These are phyloP conservation scores for Myripristis jacobus DNA, from an alignment of 2,797 vertebrate genomes.

Conservation along the genomic window DNA sequence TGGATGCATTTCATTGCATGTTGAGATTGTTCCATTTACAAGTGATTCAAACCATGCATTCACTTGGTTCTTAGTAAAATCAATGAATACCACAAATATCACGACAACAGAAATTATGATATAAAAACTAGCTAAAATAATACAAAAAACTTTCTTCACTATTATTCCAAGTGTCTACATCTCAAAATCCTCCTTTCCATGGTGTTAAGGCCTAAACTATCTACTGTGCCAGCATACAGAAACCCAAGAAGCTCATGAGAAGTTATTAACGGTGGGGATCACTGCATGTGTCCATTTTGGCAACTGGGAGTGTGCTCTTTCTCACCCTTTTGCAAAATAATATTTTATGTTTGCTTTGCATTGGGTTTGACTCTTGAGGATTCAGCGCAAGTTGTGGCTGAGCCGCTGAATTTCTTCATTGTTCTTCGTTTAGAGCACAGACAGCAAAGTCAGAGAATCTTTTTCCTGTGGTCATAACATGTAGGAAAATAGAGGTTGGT, in stretches of 20 bases:
- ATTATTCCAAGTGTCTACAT: constrained; percentile 2
- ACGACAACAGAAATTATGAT: background rate
- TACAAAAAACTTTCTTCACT: constrained; percentile 5
- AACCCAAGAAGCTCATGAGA: constrained; percentile 72
- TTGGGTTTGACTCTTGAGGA: constrained; percentile 45
- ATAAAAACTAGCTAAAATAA: background rate
- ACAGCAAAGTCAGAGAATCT: constrained; percentile 9
- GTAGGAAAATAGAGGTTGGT: constrained; percentile 22
- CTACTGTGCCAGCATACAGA: constrained; percentile 47
- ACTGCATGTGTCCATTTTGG: constrained; percentile 68
- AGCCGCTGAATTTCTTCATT: background rate
- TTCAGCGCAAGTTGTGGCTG: constrained; percentile 27
- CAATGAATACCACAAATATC: background rate
- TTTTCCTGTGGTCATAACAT: constrained; percentile 3
- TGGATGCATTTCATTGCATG: no score
- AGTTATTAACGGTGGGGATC: constrained; percentile 45
- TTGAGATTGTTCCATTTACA: no score
- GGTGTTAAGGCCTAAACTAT: constrained; percentile 37
- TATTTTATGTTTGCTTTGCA: constrained; percentile 65
- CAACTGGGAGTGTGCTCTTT: constrained; percentile 47
- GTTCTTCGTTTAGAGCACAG: background rate
- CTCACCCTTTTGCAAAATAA: constrained; percentile 67
- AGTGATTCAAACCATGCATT: background rate
- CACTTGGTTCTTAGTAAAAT: background rate
- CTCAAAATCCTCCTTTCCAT: constrained; percentile 11